Evolutionary conservation across 2,797 vertebrate genomes (phyloP), one percentile per base, ranked within the genome.

Genomic region (Sebastes vulpes): DNA sequence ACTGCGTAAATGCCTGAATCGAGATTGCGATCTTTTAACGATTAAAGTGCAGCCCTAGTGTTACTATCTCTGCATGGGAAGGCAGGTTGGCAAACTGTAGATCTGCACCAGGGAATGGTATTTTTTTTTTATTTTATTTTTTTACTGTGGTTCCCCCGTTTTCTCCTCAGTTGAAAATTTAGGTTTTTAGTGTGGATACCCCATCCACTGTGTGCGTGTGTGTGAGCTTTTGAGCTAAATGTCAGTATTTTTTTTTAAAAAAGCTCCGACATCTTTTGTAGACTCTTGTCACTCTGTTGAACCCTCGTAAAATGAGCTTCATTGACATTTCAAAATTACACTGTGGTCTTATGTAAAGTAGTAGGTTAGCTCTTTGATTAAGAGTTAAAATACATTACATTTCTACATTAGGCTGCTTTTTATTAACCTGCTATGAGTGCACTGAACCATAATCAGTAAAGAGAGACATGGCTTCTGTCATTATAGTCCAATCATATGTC

Each of bases 361-460:
- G 48, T 16, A 26, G 5, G 48, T 68, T 25, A 31, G 10, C 18
- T 54, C 32, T n/a, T 50, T 61, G 9, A 3, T 54, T 14, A 20
- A 50, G 42, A 46, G 42, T 46, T 46, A 46, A 46, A 46, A 46
- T 46, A 46, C 16, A 46, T 46, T 46, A 46, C 42, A 46, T 46
- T 8, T 18, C 48, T 50, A 50, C n/a, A n/a, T 18, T 50, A 50
- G 18, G 14, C 6, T 28, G 8, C 7, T 58, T 16, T 56, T 58
- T 21, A 73, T 75, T 85, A 75, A 81, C 60, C 59, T 56, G 52
- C 77, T 56, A 66, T 23, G 2, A 75, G 52, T 31, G 18, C 58
- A 57, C 9, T 74, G 59, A 71, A 65, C 66, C 23, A 70, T 64
- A 57, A 82, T 86, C 61, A 81, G 23, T 23, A 16, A 3, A 29